A percentile compares a stretch with the other conserved stretches of the same genome.
These are phyloP conservation scores for Aegithalos caudatus DNA, from an alignment of 2,113 vertebrate genomes.

Conservation along the genomic window DNA sequence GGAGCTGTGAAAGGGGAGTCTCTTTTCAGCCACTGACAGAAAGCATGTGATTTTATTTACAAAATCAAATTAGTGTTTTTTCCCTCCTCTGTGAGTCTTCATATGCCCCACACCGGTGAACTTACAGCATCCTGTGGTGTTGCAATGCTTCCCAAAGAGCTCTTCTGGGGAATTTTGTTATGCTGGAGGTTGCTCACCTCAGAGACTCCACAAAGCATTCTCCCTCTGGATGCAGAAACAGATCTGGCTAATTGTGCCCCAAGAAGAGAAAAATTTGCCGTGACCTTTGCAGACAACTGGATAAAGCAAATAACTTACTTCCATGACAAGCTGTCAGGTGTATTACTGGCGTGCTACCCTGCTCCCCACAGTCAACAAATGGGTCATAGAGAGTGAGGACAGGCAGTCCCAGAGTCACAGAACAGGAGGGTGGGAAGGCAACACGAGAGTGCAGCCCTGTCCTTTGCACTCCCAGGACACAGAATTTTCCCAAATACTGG, in stretches of 20 bases:
- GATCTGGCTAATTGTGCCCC: not conserved
- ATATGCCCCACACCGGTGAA: not conserved
- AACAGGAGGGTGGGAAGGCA: not conserved
- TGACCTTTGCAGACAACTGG: not conserved
- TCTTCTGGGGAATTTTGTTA: not conserved
- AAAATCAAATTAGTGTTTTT: not conserved
- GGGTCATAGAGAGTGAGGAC: not conserved
- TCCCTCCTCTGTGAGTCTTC: not conserved
- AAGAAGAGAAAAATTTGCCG: not conserved
- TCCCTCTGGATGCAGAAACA: not conserved
- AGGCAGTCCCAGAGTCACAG: not conserved
- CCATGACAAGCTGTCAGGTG: not conserved
- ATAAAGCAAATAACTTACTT: not conserved
- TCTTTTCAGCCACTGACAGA: not conserved
- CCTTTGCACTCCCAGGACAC: not conserved
- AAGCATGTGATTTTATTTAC: constrained; percentile 12
- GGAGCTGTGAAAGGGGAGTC: not conserved
- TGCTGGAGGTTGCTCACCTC: constrained; percentile 2
- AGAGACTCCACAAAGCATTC: not conserved
- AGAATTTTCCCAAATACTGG: not conserved
- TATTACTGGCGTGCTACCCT: not conserved
- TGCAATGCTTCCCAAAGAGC: not conserved
- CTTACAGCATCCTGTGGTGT: not conserved
- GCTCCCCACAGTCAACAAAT: not conserved
- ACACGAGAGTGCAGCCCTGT: not conserved